These are phyloP conservation scores for Leucoma salicis DNA, from an alignment of 2,888 invertebrate genomes.

Conservation along the genomic window DNA sequence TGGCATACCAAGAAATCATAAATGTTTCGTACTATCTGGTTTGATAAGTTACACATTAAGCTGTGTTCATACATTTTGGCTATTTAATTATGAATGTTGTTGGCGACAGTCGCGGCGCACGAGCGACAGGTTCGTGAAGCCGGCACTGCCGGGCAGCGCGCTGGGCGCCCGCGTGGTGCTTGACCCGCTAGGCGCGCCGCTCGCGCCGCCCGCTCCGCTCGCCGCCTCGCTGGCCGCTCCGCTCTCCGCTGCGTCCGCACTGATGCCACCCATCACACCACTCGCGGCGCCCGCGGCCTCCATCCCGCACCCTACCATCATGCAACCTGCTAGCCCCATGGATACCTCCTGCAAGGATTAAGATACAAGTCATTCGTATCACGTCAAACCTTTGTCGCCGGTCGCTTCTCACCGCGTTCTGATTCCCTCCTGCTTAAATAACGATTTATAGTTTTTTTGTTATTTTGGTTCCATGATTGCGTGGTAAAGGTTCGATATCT, in stretches of 20 bases:
- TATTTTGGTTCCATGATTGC: not conserved
- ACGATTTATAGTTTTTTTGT: not conserved
- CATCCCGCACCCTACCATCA: slow-evolving; percentile 44
- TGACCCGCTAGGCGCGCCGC: slow-evolving; percentile 69
- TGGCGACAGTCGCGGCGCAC: slow-evolving; percentile 83
- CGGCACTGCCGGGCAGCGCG: slow-evolving; percentile 87
- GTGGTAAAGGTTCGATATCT: not conserved
- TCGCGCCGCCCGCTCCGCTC: slow-evolving; percentile 17
- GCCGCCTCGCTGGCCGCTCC: slow-evolving; percentile 26
- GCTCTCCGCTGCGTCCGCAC: slow-evolving; percentile 18
- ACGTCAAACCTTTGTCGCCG: not conserved
- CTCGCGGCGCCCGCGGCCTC: slow-evolving; percentile 13
- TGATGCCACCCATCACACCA: slow-evolving; percentile 12
- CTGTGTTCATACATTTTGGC: too few relatives aligned
- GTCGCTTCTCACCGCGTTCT: slow-evolving; percentile 5
- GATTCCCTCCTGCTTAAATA: not conserved
- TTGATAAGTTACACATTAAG: too few relatives aligned
- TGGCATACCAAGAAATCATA: too few relatives aligned
- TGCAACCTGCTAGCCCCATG: slow-evolving; percentile 88
- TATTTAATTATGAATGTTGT: too few relatives aligned
- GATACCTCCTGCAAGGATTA: slow-evolving; percentile 86
- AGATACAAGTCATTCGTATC: slow-evolving; percentile 14
- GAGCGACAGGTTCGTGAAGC: slow-evolving; percentile 93
- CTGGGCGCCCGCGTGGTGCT: slow-evolving; percentile 77
- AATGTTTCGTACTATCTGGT: too few relatives aligned